A percentile compares a stretch with the other conserved stretches of the same genome.
phyloP scores from a whole-genome alignment of 2,113 vertebrate genomes.

The Mobula hypostoma region DNA sequence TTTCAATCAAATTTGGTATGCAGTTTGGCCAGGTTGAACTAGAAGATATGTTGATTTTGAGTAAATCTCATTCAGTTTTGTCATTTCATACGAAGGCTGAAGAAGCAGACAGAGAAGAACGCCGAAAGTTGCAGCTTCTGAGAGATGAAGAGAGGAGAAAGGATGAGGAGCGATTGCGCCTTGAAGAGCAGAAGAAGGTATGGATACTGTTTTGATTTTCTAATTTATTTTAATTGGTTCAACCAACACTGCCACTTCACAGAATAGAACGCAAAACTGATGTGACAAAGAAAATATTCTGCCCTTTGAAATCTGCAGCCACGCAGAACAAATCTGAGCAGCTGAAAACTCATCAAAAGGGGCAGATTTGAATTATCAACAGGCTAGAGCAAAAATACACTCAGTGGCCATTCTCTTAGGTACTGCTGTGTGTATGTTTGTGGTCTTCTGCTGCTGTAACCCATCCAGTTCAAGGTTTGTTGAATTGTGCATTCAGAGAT shows the following conservation, averaged over 20 bases:
- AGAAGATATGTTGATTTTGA: neutral
- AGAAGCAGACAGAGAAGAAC: conserved; percentile 82
- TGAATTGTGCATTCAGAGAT: no score
- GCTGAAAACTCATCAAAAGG: neutral
- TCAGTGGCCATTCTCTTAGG: no score
- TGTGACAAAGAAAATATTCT: neutral
- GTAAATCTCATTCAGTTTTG: neutral
- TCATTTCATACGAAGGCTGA: conserved; percentile 63
- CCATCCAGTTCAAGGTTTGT: no score
- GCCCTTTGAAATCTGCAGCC: neutral
- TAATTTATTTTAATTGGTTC: neutral
- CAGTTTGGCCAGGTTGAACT: neutral
- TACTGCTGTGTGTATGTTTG: no score
- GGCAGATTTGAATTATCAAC: neutral
- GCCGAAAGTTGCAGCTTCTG: conserved; percentile 74
- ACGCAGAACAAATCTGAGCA: neutral
- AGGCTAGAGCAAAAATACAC: neutral
- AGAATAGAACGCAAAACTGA: neutral
- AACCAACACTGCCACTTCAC: neutral
- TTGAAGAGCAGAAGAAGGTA: conserved; percentile 68
- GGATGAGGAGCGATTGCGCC: conserved; percentile 72
- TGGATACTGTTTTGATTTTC: neutral
- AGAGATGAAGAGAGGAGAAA: conserved; percentile 76
- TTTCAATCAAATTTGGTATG: neutral
- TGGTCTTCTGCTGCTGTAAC: no score